phyloP scores from a whole-genome alignment of 2,113 vertebrate species.

The Erythrocercus mccallii region DNA sequence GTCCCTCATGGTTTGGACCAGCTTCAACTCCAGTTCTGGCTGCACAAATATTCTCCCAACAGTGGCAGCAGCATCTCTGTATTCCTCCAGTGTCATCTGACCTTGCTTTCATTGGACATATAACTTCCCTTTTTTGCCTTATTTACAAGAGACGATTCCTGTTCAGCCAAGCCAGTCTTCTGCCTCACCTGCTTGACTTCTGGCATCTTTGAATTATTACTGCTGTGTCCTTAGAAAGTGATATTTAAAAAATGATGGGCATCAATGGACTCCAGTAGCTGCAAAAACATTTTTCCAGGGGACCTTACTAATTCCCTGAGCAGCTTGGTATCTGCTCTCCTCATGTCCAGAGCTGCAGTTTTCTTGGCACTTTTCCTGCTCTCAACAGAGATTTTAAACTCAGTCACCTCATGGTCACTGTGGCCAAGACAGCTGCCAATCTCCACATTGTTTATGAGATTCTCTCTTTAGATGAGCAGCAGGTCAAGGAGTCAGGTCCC shows the following conservation, averaged over 20 bases:
- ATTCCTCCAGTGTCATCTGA: neutral
- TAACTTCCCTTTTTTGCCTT: neutral
- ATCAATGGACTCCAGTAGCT: neutral
- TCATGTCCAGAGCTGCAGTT: no score
- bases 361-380: neutral
- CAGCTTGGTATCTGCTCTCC: neutral
- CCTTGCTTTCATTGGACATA: neutral
- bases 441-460: neutral
- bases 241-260: neutral
- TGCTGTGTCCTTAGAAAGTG: neutral
- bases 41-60: neutral
- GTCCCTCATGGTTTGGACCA: fast-evolving
- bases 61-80: neutral
- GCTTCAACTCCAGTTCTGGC: neutral
- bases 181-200: neutral
- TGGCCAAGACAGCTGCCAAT: neutral
- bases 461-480: neutral
- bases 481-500: neutral
- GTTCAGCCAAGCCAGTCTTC: neutral
- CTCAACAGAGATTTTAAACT: neutral
- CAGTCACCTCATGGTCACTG: neutral
- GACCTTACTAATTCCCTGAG: neutral
- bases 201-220: neutral
- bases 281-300: neutral
- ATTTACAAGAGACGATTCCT: neutral